These are phyloP conservation scores for Eumerus sabulonum DNA, from an alignment of 2,888 invertebrate genomes.

Conservation along the genomic window DNA sequence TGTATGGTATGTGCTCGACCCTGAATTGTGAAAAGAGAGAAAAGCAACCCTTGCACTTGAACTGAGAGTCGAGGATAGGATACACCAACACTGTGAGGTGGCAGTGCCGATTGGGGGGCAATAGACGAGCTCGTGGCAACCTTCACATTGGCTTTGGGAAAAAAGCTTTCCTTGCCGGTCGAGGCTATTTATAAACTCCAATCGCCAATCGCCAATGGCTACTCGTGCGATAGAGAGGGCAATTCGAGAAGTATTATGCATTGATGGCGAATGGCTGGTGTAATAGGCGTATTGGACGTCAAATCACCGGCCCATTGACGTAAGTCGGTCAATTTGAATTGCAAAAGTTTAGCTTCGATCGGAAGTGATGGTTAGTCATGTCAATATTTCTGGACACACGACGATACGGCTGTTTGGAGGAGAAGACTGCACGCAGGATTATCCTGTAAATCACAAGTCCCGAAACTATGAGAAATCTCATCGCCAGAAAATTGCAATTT, in stretches of 20 bases:
- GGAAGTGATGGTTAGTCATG: neutral
- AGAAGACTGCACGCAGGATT: too few relatives aligned
- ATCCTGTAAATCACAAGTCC: too few relatives aligned
- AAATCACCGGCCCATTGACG: constrained; percentile 9
- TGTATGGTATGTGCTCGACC: constrained; percentile 28
- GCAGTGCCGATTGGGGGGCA: constrained; percentile 24
- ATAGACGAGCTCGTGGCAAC: constrained; percentile 58
- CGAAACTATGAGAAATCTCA: too few relatives aligned
- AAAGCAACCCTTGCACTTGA: constrained; percentile 62
- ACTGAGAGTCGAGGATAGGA: constrained; percentile 35
- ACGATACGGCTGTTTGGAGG: too few relatives aligned
- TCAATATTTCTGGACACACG: too few relatives aligned
- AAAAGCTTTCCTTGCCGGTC: constrained; percentile 36
- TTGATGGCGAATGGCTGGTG: neutral
- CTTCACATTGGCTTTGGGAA: constrained; percentile 48
- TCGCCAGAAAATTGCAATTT: too few relatives aligned
- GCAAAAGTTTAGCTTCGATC: constrained; percentile 2
- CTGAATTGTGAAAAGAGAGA: constrained; percentile 30
- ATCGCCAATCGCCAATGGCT: too few relatives aligned
- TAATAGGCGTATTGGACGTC: neutral
- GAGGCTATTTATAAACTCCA: constrained; percentile 32
- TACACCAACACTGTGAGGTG: neutral
- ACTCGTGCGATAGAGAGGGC: constrained; percentile 3
- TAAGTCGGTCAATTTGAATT: constrained; percentile 18
- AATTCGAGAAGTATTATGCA: constrained; percentile 41